Evolutionary conservation across 2,888 invertebrate genomes (phyloP).

Genomic region (Toxonevra muliebris): DNA sequence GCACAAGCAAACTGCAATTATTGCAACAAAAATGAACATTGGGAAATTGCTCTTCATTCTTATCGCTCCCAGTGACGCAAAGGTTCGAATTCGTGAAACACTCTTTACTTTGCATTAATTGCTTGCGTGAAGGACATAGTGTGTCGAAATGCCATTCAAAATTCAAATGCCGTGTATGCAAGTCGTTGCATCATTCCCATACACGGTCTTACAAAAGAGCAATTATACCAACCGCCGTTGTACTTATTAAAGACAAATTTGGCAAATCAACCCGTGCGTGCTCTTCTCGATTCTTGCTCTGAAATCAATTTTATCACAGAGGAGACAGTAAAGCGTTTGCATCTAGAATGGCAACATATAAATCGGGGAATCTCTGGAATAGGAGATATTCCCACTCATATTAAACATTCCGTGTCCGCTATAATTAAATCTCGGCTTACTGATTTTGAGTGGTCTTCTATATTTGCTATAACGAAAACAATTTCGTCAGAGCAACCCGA

Average conservation of each 20-base stretch:
- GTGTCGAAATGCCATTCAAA: slow-evolving; percentile 16
- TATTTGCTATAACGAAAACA: no score
- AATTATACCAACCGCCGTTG: no score
- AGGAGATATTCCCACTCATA: slow-evolving; percentile 25
- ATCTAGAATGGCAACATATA: slow-evolving; percentile 18
- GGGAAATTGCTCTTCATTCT: not conserved
- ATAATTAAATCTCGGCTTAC: no score
- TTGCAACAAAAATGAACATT: slow-evolving; percentile 6
- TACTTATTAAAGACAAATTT: slow-evolving; percentile 22
- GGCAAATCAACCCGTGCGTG: slow-evolving; percentile 27
- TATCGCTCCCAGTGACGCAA: not conserved
- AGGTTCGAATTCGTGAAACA: slow-evolving; percentile 14
- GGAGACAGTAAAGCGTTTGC: slow-evolving; percentile 33
- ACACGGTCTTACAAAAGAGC: not conserved
- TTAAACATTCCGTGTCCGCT: slow-evolving; percentile 18
- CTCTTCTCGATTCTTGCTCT: no score
- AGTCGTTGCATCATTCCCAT: not conserved
- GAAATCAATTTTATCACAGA: no score
- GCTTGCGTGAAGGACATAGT: slow-evolving; percentile 3
- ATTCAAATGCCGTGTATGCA: slow-evolving; percentile 3
- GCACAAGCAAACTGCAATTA: not conserved
- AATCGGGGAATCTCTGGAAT: no score
- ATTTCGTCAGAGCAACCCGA: slow-evolving; percentile 19
- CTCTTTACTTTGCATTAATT: not conserved
- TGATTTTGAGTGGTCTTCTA: no score